Percentiles rank a stretch among this genome's conserved stretches.
These are phyloP conservation scores for Panulirus ornatus DNA, from an alignment of 1,140 invertebrate genomes.

Conservation along the genomic window DNA sequence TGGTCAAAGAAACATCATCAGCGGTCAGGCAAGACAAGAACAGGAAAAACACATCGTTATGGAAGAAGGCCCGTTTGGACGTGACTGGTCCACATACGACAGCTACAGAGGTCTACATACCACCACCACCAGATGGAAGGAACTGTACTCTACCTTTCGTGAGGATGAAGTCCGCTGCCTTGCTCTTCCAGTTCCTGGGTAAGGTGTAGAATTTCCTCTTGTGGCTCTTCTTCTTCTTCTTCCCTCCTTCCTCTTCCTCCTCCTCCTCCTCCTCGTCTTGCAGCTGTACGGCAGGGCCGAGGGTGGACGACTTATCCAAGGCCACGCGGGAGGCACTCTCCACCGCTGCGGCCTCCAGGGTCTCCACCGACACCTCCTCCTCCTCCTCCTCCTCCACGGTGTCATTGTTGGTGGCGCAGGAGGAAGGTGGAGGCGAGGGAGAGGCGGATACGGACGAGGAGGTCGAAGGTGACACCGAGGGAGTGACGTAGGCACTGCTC, in stretches of 20 bases:
- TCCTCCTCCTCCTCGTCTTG: slow-evolving; percentile 37
- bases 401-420: background rate
- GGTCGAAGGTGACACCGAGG: background rate
- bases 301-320: slow-evolving; percentile 30
- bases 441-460: background rate
- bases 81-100: background rate
- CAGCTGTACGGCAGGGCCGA: background rate
- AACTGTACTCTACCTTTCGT: slow-evolving; percentile 55
- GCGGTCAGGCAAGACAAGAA: no score
- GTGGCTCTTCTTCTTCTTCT: slow-evolving; percentile 35
- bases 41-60: no score
- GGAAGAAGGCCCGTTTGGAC: no score
- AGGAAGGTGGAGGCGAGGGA: background rate
- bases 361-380: slow-evolving; percentile 53
- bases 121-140: no score
- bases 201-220: slow-evolving; percentile 69
- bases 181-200: slow-evolving; percentile 65
- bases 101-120: background rate
- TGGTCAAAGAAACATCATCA: no score
- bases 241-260: background rate
- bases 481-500: slow-evolving; percentile 13
- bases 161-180: slow-evolving; percentile 61
- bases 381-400: slow-evolving; percentile 5
- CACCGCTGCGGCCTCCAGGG: slow-evolving; percentile 11
- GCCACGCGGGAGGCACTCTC: slow-evolving; percentile 25